phyloP scores from a whole-genome alignment of 2,888 invertebrate species.

The Acleris sparsana region DNA sequence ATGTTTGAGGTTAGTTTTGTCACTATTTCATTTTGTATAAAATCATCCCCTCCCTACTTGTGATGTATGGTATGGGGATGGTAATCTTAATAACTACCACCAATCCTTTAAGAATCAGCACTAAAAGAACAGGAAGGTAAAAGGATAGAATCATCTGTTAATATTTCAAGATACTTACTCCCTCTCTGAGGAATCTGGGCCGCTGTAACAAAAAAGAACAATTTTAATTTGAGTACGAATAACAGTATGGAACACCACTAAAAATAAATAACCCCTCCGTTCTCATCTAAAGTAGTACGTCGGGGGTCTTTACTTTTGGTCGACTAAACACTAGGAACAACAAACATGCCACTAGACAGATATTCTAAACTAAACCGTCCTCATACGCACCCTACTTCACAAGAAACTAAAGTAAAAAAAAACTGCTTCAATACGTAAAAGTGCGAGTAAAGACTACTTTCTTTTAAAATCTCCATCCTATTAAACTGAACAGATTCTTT shows the following conservation, averaged over 20 bases:
- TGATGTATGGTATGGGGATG: too few relatives aligned
- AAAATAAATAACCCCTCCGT: conserved; percentile 9
- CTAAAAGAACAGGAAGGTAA: too few relatives aligned
- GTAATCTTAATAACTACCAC: too few relatives aligned
- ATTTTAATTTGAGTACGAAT: conserved; percentile 31
- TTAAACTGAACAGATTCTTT: conserved; percentile 6
- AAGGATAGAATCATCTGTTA: not conserved
- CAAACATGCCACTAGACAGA: conserved; percentile 77
- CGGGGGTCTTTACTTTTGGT: conserved; percentile 10
- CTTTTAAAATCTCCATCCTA: conserved; percentile 9
- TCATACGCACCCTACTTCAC: conserved; percentile 50
- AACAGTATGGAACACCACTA: conserved; percentile 5
- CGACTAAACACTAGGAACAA: conserved; percentile 63
- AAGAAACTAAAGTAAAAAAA: conserved; percentile 24
- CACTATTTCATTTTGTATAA: too few relatives aligned
- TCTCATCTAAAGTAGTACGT: not conserved
- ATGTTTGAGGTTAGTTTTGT: too few relatives aligned
- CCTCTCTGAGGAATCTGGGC: conserved; percentile 95
- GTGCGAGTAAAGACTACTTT: conserved; percentile 37
- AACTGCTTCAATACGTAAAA: conserved; percentile 29
- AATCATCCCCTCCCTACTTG: too few relatives aligned
- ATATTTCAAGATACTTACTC: conserved; percentile 86
- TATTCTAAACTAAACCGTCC: conserved; percentile 47
- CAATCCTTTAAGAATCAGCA: too few relatives aligned
- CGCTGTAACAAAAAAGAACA: conserved; percentile 85